phyloP scores from a whole-genome alignment of 2,113 vertebrate genomes.

The Trogon melanurus region DNA sequence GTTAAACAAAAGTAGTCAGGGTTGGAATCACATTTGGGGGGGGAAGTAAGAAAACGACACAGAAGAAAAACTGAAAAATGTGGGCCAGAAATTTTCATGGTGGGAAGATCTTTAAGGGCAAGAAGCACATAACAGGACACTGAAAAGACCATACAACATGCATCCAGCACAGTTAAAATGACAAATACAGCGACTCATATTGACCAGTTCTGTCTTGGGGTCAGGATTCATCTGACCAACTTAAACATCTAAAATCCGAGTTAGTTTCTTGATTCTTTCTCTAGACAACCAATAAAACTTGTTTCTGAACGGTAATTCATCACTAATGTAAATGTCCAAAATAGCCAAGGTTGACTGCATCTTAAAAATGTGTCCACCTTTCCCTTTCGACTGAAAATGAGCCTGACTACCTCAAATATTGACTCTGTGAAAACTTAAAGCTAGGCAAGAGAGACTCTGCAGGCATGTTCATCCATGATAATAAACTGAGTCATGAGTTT shows the following conservation, averaged over 20 bases:
- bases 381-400: not conserved
- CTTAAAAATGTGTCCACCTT: not conserved
- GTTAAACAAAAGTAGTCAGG: not conserved
- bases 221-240: not conserved
- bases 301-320: not conserved
- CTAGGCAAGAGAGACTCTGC: not conserved
- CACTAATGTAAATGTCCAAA: not conserved
- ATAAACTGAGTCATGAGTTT: not conserved
- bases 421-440: not conserved
- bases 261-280: not conserved
- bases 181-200: not conserved
- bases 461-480: not conserved
- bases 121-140: not conserved
- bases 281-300: not conserved
- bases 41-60: not conserved
- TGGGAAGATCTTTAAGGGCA: not conserved
- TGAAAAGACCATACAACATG: not conserved
- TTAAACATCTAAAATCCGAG: not conserved
- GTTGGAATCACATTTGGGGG: not conserved
- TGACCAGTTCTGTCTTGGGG: not conserved
- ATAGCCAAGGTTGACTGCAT: not conserved
- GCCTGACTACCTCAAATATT: not conserved
- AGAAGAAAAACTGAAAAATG: conserved; percentile 1
- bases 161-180: not conserved
- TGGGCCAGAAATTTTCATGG: not conserved